Evolutionary conservation across 2,797 vertebrate species (phyloP), one percentile per base, ranked within the genome.

Genomic region (Denticeps clupeoides): DNA sequence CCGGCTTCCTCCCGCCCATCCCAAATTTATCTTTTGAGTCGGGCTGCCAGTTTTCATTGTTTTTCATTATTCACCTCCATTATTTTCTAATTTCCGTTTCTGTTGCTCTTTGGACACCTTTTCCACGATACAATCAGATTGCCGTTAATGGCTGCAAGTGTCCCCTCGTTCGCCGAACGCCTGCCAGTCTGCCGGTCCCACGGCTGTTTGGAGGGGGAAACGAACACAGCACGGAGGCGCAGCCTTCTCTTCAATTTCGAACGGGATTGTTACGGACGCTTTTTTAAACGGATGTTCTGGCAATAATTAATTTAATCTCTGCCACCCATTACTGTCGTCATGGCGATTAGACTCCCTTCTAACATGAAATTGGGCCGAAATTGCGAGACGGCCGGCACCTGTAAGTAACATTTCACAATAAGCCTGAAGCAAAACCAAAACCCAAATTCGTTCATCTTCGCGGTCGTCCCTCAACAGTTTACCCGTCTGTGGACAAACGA

Each of bases 21-120:
- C n/a, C n/a, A n/a, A n/a, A n/a, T 23, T 62, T 60, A 58, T 49
- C 65, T 59, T 69, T 73, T 68, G 60, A 67, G 57, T 66, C 13
- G 8, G 22, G 60, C 79, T 79, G 80, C 75, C 80, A 77, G 49
- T 78, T 81, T 67, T 76, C 76, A 80, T 81, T 68, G 62, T 71
- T 76, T 78, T 78, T 74, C 79, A 82, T 84, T 82, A 82, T 64
- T 63, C 58, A 45, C 55, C 52, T 63, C 71, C 77, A 80, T 82
- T 80, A 83, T 76, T 77, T 67, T 66, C 71, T 82, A 70, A 82
- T 82, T 81, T 82, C 77, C 69, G 61, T 71, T n/a, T 71, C 68
- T 60, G 55, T 66, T 63, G 62, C 69, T 75, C 68, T 70, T 69
- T 54, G 55, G 65, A 60, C 70, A 70, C 64, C 68, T 71, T 67